Percentiles rank a stretch among this genome's conserved stretches.
phyloP scores from a whole-genome alignment of 64 coral and sea anemone genomes.

The Actinia tenebrosa region DNA sequence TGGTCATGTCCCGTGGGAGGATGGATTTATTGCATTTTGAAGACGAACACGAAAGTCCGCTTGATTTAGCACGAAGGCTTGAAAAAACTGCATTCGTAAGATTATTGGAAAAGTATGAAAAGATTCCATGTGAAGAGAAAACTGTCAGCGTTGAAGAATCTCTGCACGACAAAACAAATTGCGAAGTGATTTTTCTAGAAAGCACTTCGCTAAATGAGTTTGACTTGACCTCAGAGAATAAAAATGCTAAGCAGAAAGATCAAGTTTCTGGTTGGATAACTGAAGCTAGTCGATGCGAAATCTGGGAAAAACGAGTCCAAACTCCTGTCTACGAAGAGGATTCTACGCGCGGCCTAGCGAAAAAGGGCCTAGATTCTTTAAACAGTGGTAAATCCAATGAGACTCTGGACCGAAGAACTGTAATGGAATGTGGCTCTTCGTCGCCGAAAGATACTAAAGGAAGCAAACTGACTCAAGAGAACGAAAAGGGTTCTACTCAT shows the following conservation, averaged over 20 bases:
- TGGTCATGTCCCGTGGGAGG: conserved; percentile 25
- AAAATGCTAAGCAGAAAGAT: neutral
- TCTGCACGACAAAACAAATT: neutral
- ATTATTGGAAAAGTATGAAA: neutral
- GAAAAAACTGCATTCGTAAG: neutral
- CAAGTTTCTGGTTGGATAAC: neutral
- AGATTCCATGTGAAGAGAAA: neutral
- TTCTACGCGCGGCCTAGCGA: neutral
- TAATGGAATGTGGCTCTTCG: neutral
- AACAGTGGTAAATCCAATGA: neutral
- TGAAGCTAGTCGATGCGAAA: neutral
- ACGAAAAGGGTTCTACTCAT: neutral
- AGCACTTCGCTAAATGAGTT: neutral
- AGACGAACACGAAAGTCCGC: neutral
- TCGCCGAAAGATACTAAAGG: neutral
- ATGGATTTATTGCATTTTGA: neutral
- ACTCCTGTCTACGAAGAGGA: neutral
- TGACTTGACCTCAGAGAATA: neutral
- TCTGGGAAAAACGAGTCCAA: neutral
- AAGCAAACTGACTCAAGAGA: neutral
- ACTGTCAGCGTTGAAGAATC: neutral
- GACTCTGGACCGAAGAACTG: neutral
- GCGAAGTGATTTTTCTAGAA: neutral
- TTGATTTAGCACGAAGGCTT: conserved; percentile 4
- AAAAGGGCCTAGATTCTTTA: neutral